Conservation (phyloP, 35 echinoderm and acorn worm species). For the Ophioderma brevispina region DNA sequence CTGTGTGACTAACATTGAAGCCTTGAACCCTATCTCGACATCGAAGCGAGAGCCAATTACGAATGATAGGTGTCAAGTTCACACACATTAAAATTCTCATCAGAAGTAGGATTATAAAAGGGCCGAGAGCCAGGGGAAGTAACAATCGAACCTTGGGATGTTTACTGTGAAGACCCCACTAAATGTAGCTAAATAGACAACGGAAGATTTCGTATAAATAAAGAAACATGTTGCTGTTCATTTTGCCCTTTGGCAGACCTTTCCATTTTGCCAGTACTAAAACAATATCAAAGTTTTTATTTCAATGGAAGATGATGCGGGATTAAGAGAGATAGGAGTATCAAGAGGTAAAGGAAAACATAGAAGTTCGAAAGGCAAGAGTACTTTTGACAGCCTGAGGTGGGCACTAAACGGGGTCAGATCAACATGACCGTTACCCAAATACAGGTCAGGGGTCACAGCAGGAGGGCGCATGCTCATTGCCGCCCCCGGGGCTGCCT, state of each 20-base stretch:
- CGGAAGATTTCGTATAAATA: too few relatives aligned
- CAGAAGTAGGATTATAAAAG: not conserved
- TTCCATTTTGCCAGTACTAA: too few relatives aligned
- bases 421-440: slow-evolving; percentile 12
- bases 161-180: not conserved
- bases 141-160: not conserved
- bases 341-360: not conserved
- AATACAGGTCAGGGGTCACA: slow-evolving; percentile 12
- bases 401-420: not conserved
- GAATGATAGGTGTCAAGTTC: not conserved
- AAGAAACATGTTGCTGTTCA: too few relatives aligned
- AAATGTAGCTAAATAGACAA: too few relatives aligned
- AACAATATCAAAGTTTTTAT: too few relatives aligned
- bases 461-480: not conserved
- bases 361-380: not conserved
- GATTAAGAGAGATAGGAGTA: too few relatives aligned
- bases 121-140: not conserved
- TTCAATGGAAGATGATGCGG: too few relatives aligned
- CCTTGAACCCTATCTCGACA: not conserved
- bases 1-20: not conserved
- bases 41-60: not conserved
- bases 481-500: slow-evolving; percentile 37
- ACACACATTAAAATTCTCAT: slow-evolving; percentile 7
- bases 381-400: slow-evolving; percentile 2
- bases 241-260: too few relatives aligned